Evolutionary conservation across 2,797 vertebrate genomes (phyloP).

Genomic region (Sciurus vulgaris): DNA sequence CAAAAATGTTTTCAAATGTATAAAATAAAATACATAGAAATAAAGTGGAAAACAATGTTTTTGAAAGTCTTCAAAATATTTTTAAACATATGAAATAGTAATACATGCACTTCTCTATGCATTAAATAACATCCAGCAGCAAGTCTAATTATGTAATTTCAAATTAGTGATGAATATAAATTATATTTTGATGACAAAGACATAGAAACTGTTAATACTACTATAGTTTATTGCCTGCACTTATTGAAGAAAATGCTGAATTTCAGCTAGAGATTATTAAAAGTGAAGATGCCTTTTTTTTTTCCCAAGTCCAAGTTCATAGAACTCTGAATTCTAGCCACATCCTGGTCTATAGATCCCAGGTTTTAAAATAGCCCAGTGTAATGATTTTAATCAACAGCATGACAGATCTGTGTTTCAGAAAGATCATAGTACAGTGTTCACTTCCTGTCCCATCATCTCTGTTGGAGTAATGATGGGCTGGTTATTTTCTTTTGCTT

Average conservation of each 20-base stretch:
- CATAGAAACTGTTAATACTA: background rate
- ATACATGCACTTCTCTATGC: background rate
- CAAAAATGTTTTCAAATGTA: constrained; percentile 43
- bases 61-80: constrained; percentile 40
- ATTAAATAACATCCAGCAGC: no score
- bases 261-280: constrained; percentile 55
- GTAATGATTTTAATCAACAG: constrained; percentile 57
- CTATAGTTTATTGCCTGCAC: background rate
- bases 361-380: constrained; percentile 47
- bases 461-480: background rate
- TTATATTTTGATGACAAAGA: constrained; percentile 32
- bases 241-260: constrained; percentile 45
- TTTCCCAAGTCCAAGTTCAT: background rate
- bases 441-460: constrained; percentile 2
- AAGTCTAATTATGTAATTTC: constrained; percentile 66
- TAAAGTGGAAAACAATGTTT: constrained; percentile 28
- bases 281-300: constrained; percentile 36
- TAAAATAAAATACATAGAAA: constrained; percentile 59
- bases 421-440: constrained; percentile 1
- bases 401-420: constrained; percentile 19
- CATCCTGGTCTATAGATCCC: constrained; percentile 3
- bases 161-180: constrained; percentile 42
- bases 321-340: constrained; percentile 50
- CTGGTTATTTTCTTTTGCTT: constrained; percentile 41
- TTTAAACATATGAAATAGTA: background rate